Conservation (phyloP, 2,797 vertebrate species). For the Perodicticus potto region DNA sequence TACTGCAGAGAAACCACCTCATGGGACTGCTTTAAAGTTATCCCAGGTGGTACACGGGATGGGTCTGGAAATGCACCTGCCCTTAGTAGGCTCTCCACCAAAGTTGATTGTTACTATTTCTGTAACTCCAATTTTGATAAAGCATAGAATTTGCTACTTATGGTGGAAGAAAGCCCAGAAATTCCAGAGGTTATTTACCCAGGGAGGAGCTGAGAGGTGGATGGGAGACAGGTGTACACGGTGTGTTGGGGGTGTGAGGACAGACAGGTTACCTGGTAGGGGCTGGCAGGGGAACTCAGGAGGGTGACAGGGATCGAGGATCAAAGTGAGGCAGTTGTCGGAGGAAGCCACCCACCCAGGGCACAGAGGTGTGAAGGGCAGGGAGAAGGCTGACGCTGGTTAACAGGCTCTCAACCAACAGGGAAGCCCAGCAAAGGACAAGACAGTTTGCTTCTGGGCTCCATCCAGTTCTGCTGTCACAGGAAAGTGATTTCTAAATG, state of each 20-base stretch:
- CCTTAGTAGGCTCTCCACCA: rapidly evolving
- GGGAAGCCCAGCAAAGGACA: not conserved
- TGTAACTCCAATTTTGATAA: not conserved
- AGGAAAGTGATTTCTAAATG: not conserved
- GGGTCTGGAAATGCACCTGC: no score
- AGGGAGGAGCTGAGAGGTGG: not conserved
- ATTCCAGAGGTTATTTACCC: rapidly evolving
- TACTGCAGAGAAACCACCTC: rapidly evolving
- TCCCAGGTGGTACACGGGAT: no score
- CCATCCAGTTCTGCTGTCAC: not conserved
- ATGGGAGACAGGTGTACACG: rapidly evolving
- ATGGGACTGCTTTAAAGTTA: no score
- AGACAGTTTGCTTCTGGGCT: not conserved
- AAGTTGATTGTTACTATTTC: not conserved
- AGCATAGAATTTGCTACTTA: rapidly evolving
- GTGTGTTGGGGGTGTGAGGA: rapidly evolving
- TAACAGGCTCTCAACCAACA: not conserved
- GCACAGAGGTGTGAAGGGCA: rapidly evolving
- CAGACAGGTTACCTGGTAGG: not conserved
- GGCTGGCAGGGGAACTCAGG: not conserved
- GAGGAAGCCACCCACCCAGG: rapidly evolving
- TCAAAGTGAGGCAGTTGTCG: rapidly evolving
- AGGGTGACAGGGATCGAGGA: not conserved
- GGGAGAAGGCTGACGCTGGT: rapidly evolving
- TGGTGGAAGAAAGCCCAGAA: not conserved